Percentiles rank a stretch among this genome's conserved stretches.
These are phyloP conservation scores for Smittia sp. DNA, from an alignment of 2,888 invertebrate genomes.

Conservation along the genomic window DNA sequence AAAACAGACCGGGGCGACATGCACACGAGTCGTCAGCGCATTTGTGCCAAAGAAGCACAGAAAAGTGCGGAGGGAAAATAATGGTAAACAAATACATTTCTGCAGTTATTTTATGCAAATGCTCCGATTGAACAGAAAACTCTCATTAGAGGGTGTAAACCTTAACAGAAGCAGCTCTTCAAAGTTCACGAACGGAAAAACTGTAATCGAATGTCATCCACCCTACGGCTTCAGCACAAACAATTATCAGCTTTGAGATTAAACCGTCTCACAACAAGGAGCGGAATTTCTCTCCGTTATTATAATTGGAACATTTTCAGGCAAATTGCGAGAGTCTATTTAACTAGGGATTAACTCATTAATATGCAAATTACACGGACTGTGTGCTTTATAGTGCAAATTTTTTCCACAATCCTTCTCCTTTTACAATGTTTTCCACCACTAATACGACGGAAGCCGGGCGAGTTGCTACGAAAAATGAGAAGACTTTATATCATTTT, in stretches of 20 bases:
- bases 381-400: slow-evolving; percentile 39
- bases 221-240: background rate
- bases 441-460: slow-evolving; percentile 24
- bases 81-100: slow-evolving; percentile 24
- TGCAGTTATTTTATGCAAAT: slow-evolving; percentile 28
- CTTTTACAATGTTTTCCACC: slow-evolving; percentile 13
- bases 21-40: background rate
- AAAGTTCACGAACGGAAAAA: background rate
- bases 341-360: slow-evolving; percentile 40
- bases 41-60: background rate
- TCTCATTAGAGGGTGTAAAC: slow-evolving; percentile 6
- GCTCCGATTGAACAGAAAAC: background rate
- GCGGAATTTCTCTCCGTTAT: slow-evolving; percentile 16
- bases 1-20: background rate
- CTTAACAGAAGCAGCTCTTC: background rate
- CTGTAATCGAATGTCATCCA: slow-evolving; percentile 13
- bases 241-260: slow-evolving; percentile 1
- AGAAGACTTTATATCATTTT: slow-evolving; percentile 39
- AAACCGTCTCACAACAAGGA: background rate
- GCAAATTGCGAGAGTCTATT: slow-evolving; percentile 39
- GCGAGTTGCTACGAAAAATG: slow-evolving; percentile 14
- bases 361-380: slow-evolving; percentile 40
- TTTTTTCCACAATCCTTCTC: slow-evolving; percentile 25
- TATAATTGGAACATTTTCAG: slow-evolving; percentile 35
- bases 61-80: slow-evolving; percentile 7